These are phyloP conservation scores for Brassicogethes aeneus DNA, from an alignment of 2,888 invertebrate species.

Conservation along the genomic window DNA sequence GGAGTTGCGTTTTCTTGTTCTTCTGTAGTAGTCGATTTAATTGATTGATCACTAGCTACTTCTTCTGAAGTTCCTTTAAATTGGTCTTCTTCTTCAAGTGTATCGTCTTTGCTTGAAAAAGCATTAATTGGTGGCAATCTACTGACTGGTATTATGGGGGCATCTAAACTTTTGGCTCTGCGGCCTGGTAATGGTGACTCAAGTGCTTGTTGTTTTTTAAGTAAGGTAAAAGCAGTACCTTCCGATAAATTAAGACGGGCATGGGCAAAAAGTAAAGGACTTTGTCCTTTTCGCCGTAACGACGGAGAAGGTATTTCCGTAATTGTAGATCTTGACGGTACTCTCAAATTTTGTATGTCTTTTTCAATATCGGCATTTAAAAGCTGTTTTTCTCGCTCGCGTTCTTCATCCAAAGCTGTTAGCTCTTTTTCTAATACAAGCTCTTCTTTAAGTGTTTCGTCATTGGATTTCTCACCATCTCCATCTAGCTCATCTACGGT, in stretches of 20 bases:
- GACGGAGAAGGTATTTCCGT: constrained; percentile 63
- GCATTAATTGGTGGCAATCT: constrained; percentile 74
- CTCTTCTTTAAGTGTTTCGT: constrained; percentile 33
- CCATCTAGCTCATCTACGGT: constrained; percentile 33
- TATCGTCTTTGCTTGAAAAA: constrained; percentile 83
- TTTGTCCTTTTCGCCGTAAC: constrained; percentile 62
- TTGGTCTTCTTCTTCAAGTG: constrained; percentile 67
- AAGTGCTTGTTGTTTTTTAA: constrained; percentile 68
- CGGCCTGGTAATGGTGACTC: constrained; percentile 67
- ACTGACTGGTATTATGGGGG: constrained; percentile 72
- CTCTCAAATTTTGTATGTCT: constrained; percentile 35
- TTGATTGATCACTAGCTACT: constrained; percentile 20
- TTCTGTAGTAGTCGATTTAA: constrained; percentile 18
- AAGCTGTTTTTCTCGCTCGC: constrained; percentile 33
- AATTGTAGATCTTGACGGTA: constrained; percentile 46
- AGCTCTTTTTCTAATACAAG: constrained; percentile 20
- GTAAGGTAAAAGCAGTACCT: constrained; percentile 66
- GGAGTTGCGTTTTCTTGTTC: constrained; percentile 31
- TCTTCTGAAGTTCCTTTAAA: constrained; percentile 28
- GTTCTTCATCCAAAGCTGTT: constrained; percentile 26
- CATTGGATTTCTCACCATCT: constrained; percentile 32
- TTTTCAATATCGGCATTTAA: constrained; percentile 37
- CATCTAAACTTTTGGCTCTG: constrained; percentile 75
- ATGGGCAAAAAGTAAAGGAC: constrained; percentile 70
- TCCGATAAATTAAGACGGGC: constrained; percentile 74